phyloP scores from a whole-genome alignment of 2,888 invertebrate species.

The Linnaemya tessellans region DNA sequence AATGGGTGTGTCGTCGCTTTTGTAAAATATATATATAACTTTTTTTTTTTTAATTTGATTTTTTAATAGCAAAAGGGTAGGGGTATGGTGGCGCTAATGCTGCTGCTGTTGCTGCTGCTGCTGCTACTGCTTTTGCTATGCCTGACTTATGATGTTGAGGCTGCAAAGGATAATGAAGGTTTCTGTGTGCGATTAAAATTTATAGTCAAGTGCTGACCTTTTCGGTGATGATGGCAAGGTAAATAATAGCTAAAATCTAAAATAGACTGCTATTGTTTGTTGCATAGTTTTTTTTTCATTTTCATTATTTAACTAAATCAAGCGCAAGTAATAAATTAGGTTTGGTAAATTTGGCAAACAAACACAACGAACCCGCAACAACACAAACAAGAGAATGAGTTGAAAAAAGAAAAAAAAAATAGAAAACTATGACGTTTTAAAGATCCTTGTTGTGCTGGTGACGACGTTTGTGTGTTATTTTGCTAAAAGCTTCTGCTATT shows the following conservation, averaged over 20 bases:
- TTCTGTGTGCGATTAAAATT: constrained; percentile 25
- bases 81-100: constrained; percentile 18
- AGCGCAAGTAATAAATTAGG: constrained; percentile 13
- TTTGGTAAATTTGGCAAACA: background rate
- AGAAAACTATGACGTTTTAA: constrained; percentile 79
- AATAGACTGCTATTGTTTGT: background rate
- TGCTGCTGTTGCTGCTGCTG: constrained; percentile 8
- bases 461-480: constrained; percentile 75
- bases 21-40: constrained; percentile 37
- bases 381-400: background rate
- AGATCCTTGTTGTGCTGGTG: constrained; percentile 79
- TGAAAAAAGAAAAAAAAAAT: background rate
- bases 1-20: constrained; percentile 71
- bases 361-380: background rate
- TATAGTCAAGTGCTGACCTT: constrained; percentile 21
- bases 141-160: background rate
- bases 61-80: constrained; percentile 10
- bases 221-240: background rate
- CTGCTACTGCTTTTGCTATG: no score
- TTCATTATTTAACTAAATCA: constrained; percentile 37
- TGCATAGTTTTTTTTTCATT: background rate
- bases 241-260: background rate
- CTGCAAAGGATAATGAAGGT: constrained; percentile 4
- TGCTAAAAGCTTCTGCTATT: constrained; percentile 49
- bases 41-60: constrained; percentile 28